Evolutionary conservation across 1,140 invertebrate species (phyloP).

Genomic region (Olivierus martensii): DNA sequence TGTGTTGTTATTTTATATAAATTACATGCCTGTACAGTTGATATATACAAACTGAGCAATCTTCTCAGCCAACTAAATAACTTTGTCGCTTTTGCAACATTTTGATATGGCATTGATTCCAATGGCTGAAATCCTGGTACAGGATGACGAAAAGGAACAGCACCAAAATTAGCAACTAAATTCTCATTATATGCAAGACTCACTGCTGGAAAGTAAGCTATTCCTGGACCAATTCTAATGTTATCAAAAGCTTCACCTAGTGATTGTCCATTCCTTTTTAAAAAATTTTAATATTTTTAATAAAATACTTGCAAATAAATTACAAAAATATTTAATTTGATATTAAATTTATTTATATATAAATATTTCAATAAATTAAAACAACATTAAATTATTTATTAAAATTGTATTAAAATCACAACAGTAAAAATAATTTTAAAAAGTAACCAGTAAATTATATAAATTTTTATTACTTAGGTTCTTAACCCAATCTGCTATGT

Average conservation of each 20-base stretch:
- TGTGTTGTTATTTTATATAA: no score
- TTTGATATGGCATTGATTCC: slow-evolving; percentile 32
- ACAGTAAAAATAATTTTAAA: no score
- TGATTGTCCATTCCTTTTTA: slow-evolving; percentile 51
- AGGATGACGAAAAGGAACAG: slow-evolving; percentile 52
- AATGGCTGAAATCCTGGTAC: slow-evolving; percentile 49
- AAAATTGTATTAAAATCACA: no score
- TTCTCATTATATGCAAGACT: slow-evolving; percentile 58
- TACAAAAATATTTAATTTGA: no score
- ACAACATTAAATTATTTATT: no score
- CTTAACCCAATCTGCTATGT: no score
- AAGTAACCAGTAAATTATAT: no score
- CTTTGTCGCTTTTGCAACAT: slow-evolving; percentile 39
- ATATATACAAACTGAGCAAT: slow-evolving; percentile 33
- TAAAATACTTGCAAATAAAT: not conserved
- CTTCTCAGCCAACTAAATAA: slow-evolving; percentile 44
- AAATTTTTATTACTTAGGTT: no score
- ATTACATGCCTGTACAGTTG: slow-evolving; percentile 25
- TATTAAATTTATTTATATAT: no score
- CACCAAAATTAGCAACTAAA: slow-evolving; percentile 64
- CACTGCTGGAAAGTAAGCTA: slow-evolving; percentile 60
- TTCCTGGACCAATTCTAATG: slow-evolving; percentile 49
- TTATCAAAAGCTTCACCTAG: slow-evolving; percentile 59
- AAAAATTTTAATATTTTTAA: slow-evolving; percentile 3
- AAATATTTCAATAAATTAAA: no score